These are phyloP conservation scores for Phyto melanocephala DNA, from an alignment of 2,888 invertebrate genomes.

Conservation along the genomic window DNA sequence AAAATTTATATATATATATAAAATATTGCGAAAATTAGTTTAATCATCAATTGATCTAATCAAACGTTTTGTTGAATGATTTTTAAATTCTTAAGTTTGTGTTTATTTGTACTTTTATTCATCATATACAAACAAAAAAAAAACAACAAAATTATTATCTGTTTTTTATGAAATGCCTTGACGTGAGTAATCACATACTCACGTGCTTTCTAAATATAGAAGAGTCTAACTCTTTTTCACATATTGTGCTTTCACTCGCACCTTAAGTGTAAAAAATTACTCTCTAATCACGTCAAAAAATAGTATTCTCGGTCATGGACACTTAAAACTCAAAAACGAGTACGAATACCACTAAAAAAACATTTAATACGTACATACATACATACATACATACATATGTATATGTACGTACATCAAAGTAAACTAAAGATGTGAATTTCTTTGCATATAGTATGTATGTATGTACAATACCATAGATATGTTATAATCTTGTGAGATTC, in stretches of 20 bases:
- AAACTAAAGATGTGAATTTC: too few species aligned
- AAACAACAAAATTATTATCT: slow-evolving; percentile 24
- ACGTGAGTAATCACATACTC: slow-evolving; percentile 73
- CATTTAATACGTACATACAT: not conserved
- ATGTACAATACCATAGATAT: too few species aligned
- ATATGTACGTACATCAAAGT: too few species aligned
- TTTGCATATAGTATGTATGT: too few species aligned
- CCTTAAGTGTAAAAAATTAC: slow-evolving; percentile 16
- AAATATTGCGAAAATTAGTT: not conserved
- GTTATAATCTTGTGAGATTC: not conserved
- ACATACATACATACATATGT: not conserved
- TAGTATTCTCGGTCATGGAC: slow-evolving; percentile 31
- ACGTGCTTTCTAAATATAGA: slow-evolving; percentile 76
- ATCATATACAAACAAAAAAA: slow-evolving; percentile 4
- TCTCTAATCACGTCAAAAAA: slow-evolving; percentile 14
- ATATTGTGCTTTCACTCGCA: slow-evolving; percentile 49
- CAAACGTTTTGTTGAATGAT: slow-evolving; percentile 13
- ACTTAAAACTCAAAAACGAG: not conserved
- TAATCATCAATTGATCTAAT: slow-evolving; percentile 25
- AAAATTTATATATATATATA: too few species aligned
- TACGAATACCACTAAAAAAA: not conserved
- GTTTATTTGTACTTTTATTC: slow-evolving; percentile 7
- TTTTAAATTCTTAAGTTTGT: not conserved
- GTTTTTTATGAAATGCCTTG: slow-evolving; percentile 24
- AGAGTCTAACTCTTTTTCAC: slow-evolving; percentile 25